A percentile compares a stretch with the other conserved stretches of the same genome.
Evolutionary conservation across 1,140 invertebrate genomes (phyloP).

Genomic region (Solenopsis invicta): DNA sequence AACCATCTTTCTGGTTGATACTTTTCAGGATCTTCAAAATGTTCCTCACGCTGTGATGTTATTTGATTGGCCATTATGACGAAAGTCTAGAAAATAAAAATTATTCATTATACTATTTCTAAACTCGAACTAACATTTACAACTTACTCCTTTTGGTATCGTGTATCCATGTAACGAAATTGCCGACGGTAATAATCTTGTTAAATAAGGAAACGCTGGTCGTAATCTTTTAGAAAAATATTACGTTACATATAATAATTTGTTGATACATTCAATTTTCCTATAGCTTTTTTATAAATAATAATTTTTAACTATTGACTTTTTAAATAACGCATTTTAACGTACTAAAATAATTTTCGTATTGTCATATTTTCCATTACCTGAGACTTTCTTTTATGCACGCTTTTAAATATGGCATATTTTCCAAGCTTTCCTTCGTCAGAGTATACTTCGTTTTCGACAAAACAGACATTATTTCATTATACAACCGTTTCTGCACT

Average conservation of each 20-base stretch:
- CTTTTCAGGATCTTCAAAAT: slow-evolving; percentile 90
- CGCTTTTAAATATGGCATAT: slow-evolving; percentile 89
- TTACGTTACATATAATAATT: background rate
- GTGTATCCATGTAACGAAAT: slow-evolving; percentile 90
- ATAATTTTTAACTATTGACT: background rate
- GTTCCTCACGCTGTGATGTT: slow-evolving; percentile 89
- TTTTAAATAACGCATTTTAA: background rate
- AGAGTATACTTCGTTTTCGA: slow-evolving; percentile 76
- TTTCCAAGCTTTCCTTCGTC: slow-evolving; percentile 83
- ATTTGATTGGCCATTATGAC: slow-evolving; percentile 92
- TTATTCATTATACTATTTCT: slow-evolving; percentile 29
- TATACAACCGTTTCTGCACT: slow-evolving; percentile 88
- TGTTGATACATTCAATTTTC: background rate
- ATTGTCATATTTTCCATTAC: slow-evolving; percentile 75
- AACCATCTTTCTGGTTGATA: slow-evolving; percentile 92
- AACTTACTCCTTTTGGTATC: slow-evolving; percentile 89
- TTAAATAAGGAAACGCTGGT: slow-evolving; percentile 89
- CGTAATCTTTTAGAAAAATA: slow-evolving; percentile 84
- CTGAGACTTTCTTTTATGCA: slow-evolving; percentile 90
- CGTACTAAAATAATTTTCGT: background rate
- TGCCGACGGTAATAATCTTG: slow-evolving; percentile 89
- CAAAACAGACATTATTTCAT: slow-evolving; percentile 87
- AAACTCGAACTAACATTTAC: slow-evolving; percentile 24
- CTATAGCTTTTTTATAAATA: background rate
- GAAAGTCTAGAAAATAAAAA: slow-evolving; percentile 87